These are phyloP conservation scores for Vespertilio murinus DNA, from an alignment of 2,797 vertebrate species.

Conservation along the genomic window DNA sequence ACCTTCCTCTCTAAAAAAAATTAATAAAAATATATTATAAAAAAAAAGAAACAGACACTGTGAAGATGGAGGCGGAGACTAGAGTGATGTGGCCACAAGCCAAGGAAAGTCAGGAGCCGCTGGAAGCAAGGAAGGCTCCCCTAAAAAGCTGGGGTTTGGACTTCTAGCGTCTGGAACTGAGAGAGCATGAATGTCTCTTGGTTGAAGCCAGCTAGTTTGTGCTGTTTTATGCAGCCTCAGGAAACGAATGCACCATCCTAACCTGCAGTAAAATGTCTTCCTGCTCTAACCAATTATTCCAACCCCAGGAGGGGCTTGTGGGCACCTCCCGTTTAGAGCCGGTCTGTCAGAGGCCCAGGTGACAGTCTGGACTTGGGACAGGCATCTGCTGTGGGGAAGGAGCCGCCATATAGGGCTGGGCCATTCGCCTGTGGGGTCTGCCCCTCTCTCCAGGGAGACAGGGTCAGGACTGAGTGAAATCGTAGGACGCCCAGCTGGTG, in stretches of 20 bases:
- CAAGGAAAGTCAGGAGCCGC: not conserved
- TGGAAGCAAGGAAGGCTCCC: not conserved
- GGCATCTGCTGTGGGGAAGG: not conserved
- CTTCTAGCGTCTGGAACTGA: not conserved
- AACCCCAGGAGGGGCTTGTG: not conserved
- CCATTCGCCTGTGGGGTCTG: not conserved
- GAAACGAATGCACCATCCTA: not conserved
- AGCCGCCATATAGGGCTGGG: not conserved
- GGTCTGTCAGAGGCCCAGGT: not conserved
- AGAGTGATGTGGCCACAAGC: not conserved
- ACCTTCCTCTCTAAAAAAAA: too few relatives aligned
- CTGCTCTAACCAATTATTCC: not conserved
- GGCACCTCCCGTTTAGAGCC: not conserved
- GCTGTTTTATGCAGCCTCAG: not conserved
- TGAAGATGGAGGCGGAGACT: not conserved
- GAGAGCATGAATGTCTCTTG: not conserved
- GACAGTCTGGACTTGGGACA: not conserved
- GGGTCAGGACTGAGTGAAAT: not conserved
- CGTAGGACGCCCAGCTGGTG: not conserved
- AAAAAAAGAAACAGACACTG: rapidly evolving
- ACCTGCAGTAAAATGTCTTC: not conserved
- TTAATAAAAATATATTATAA: too few relatives aligned
- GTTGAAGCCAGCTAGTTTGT: not conserved
- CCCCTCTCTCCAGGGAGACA: not conserved
- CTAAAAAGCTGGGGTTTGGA: not conserved